Evolutionary conservation across 2,797 vertebrate species (phyloP).

Genomic region (Poecilia wingei): DNA sequence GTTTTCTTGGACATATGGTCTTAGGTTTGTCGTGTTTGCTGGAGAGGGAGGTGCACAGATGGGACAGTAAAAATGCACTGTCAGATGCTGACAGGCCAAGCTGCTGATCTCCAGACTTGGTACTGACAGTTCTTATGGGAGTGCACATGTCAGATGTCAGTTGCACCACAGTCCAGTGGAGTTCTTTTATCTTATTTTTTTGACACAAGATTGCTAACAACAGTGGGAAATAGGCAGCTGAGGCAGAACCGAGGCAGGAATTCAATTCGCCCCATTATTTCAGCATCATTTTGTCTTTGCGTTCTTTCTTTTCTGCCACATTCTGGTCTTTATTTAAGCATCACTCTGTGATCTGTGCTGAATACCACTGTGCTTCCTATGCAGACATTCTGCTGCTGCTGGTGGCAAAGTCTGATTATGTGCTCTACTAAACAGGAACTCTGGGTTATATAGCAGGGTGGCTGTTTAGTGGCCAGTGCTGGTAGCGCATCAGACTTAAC

Average conservation of each 20-base stretch:
- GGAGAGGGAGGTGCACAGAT: conserved; percentile 7
- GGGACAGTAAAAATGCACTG: conserved; percentile 52
- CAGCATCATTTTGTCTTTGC: conserved; percentile 19
- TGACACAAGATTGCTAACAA: conserved; percentile 57
- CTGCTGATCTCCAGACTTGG: conserved; percentile 46
- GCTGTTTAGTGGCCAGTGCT: conserved; percentile 68
- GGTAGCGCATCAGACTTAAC: conserved; percentile 58
- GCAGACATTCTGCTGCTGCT: conserved; percentile 78
- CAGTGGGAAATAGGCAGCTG: conserved; percentile 23
- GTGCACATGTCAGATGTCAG: conserved; percentile 63
- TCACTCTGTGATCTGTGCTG: conserved; percentile 36
- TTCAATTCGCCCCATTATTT: conserved; percentile 37
- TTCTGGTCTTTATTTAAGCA: conserved; percentile 28
- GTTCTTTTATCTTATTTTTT: conserved; percentile 53
- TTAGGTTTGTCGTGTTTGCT: conserved; percentile 23
- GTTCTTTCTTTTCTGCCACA: conserved; percentile 12
- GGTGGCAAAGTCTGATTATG: conserved; percentile 84
- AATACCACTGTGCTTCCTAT: conserved; percentile 55
- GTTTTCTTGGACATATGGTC: conserved; percentile 23
- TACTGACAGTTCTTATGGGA: conserved; percentile 63
- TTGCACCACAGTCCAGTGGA: conserved; percentile 49
- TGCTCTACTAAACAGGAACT: conserved; percentile 85
- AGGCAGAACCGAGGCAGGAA: conserved; percentile 30
- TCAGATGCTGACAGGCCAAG: conserved; percentile 48
- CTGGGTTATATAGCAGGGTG: conserved; percentile 69